Conservation (phyloP, 2,888 invertebrate species). For the Sceliomorpha sp. region DNA sequence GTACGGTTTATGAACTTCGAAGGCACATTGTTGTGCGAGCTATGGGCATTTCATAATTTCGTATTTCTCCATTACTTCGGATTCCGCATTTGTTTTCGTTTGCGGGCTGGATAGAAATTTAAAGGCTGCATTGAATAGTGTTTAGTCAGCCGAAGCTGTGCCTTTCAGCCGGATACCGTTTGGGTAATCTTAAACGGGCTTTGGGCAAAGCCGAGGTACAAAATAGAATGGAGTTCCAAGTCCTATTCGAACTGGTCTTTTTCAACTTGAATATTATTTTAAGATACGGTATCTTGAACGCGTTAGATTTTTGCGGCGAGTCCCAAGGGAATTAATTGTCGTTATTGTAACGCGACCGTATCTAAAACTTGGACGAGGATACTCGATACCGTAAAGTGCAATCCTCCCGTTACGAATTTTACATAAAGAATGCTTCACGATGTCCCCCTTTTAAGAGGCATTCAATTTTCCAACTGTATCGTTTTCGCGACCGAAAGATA, state of each 20-base stretch:
- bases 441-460: conserved; percentile 45
- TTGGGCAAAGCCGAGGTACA: too few relatives aligned
- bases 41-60: conserved; percentile 39
- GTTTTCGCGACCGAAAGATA: conserved; percentile 50
- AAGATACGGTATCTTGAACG: too few relatives aligned
- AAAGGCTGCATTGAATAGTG: too few relatives aligned
- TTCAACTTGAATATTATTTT: too few relatives aligned
- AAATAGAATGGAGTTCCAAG: too few relatives aligned
- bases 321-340: too few relatives aligned
- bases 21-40: conserved; percentile 21
- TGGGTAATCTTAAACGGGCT: too few relatives aligned
- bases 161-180: conserved; percentile 29
- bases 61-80: conserved; percentile 47
- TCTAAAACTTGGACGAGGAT: too few relatives aligned
- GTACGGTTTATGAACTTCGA: conserved; percentile 35
- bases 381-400: conserved; percentile 48
- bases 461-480: conserved; percentile 56
- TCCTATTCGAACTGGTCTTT: too few relatives aligned
- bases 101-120: too few relatives aligned
- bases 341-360: conserved; percentile 31
- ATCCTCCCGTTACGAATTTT: conserved; percentile 36
- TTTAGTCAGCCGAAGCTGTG: too few relatives aligned
- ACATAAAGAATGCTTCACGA: conserved; percentile 44
- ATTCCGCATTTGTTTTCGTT: conserved; percentile 38
- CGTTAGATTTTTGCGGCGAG: too few relatives aligned